Evolutionary conservation across 2,888 invertebrate species (phyloP), one percentile per base, ranked within the genome.

Genomic region (Hirtodrosophila cameraria): DNA sequence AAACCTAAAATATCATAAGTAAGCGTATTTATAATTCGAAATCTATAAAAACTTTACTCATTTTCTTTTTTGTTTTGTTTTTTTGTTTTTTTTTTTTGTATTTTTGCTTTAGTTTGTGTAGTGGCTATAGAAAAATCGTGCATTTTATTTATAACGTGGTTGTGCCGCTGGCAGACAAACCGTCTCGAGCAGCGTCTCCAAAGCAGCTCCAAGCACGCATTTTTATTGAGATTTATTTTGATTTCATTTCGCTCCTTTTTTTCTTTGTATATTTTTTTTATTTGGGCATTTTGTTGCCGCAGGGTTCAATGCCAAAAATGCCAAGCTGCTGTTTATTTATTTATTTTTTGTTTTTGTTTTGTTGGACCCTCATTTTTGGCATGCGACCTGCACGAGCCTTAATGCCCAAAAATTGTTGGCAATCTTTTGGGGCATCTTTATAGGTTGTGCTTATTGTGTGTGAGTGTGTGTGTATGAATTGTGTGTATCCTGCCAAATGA

Each of bases 321-420:
- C 76, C 67, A 69, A 73, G 67, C 68, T 78, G 67, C 62, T 60
- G 58, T 62, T 70, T 75, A 60, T 36, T 4, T 43, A 7, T 20
- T 45, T 46, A n/a, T 38, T 9, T 31, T 50, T 49, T 65, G 62
- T 39, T 35, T 59, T 38, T 38, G 23, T 58, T 45, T 41, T 49
- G 59, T 27, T 27, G 15, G 38, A 52, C 28, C 57, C 63, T 73
- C 62, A 71, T 69, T 88, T 87, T 85, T 82, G 87, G 78, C 88
- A 87, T 88, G 88, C 87, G 88, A 81, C 78, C 75, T 83, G 87
- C 87, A 88, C 88, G 85, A 85, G 88, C 78, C 83, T 83, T 70
- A 54, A 65, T 74, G 36, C 57, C 77, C 45, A 83, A 85, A 83
- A 85, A 78, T 75, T 72, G 69, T 61, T 85, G 82, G 83, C 80